Percentiles rank a stretch among this genome's conserved stretches.
phyloP scores from a whole-genome alignment of 2,113 vertebrate species.

The Neogobius melanostomus region DNA sequence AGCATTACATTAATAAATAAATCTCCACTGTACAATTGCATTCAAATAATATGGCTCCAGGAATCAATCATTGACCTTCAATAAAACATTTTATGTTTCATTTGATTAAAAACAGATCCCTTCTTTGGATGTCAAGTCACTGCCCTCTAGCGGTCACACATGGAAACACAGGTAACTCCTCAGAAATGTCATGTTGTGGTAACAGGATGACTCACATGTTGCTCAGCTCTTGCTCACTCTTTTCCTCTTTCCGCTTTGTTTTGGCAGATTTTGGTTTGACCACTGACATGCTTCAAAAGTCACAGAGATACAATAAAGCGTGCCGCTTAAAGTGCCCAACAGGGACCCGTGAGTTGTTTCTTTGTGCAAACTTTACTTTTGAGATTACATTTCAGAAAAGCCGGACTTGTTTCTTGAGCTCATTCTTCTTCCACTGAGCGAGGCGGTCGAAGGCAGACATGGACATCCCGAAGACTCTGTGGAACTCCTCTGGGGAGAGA shows the following conservation, averaged over 20 bases:
- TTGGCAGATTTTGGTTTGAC: slow-evolving; percentile 4
- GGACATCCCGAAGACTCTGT: slow-evolving; percentile 92
- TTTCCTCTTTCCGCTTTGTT: not conserved
- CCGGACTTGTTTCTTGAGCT: slow-evolving; percentile 93
- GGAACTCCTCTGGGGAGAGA: slow-evolving; percentile 94
- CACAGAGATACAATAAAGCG: not conserved
- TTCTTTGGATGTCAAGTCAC: slow-evolving; percentile 13
- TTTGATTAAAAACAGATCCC: not conserved
- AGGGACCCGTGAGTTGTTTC: not conserved
- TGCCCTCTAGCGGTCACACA: slow-evolving; percentile 50
- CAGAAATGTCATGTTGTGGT: not conserved
- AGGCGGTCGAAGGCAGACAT: slow-evolving; percentile 91
- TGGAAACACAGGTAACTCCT: not conserved
- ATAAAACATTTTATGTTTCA: too few species aligned
- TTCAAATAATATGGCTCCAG: slow-evolving; percentile 53
- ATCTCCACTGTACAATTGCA: slow-evolving; percentile 11
- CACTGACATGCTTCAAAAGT: slow-evolving; percentile 23
- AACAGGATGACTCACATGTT: not conserved
- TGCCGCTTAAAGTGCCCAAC: not conserved
- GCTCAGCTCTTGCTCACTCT: slow-evolving; percentile 4
- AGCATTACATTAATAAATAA: not conserved
- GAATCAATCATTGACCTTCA: not conserved
- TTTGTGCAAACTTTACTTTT: not conserved
- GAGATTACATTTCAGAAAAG: slow-evolving; percentile 82
- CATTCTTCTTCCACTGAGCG: slow-evolving; percentile 95